phyloP scores from a whole-genome alignment of 2,797 vertebrate genomes.

The Dryobates pubescens region DNA sequence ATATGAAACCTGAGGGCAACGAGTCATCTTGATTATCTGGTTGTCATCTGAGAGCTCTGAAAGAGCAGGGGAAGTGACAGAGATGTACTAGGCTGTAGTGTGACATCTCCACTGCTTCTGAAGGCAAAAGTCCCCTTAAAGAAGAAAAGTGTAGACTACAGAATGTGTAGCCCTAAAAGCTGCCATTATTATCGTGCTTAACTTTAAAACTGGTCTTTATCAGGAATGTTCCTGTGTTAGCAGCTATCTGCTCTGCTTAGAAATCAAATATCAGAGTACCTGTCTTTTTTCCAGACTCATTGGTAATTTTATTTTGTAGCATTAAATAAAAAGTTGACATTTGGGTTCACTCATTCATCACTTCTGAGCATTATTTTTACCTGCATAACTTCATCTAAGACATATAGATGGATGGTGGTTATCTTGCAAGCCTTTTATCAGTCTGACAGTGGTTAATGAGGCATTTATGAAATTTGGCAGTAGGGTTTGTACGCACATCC shows the following conservation, averaged over 20 bases:
- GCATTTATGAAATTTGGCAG: neutral
- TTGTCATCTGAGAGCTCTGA: neutral
- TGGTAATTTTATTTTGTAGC: neutral
- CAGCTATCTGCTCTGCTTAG: neutral
- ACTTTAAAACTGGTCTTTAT: neutral
- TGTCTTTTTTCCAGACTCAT: neutral
- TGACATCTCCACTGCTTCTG: neutral
- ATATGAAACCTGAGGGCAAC: conserved; percentile 21
- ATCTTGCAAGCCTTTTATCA: neutral
- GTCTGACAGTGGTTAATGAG: neutral
- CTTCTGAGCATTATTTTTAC: neutral
- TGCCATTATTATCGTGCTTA: neutral
- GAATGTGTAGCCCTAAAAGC: neutral
- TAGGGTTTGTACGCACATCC: neutral
- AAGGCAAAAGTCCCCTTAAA: conserved; percentile 1
- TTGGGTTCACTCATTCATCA: neutral
- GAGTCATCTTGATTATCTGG: conserved; percentile 38
- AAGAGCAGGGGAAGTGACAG: neutral
- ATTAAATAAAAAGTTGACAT: neutral
- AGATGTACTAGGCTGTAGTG: neutral
- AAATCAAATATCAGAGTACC: neutral
- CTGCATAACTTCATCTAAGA: neutral
- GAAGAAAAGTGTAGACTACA: neutral
- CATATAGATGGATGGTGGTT: neutral
- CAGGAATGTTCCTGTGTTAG: neutral